Base-by-base conservation (phyloP, 2,113 vertebrate species). In the Todiramphus saurophagus region DNA sequence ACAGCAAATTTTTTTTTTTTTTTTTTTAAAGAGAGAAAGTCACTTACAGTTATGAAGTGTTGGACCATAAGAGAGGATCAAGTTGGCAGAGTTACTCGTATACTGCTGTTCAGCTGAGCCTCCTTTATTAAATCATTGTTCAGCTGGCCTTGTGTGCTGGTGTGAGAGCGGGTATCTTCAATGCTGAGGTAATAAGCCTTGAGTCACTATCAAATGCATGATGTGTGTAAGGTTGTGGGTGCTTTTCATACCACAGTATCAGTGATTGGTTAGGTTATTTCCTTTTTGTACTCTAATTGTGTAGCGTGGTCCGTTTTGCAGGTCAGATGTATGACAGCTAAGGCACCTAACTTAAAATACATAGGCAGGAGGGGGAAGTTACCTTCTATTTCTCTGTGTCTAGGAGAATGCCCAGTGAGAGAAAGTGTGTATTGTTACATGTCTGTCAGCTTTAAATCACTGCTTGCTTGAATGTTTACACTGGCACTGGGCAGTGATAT, bases 81-180 rank as follows among this genome's bases (percentile, higher is more conserved):
- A 67, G 91, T 97, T 98, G 97, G 96, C 94, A 96, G 85, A 87
- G 93, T 97, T 96, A 83, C 93, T 96, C 95, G 66, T 33, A 70
- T 83, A 59, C 70, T 2, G 2, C 82, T 85, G 78, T 95, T 97
- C 95, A 97, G 95, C 96, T 91, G 95, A 97, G 80, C 55, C 84
- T 96, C 73, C 89, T 96, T 96, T 97, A 97, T 97, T 98, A 97
- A 98, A 98, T 98, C 96, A 94, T 94, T 93, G 92, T 92, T 93
- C 90, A 93, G 90, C 95, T 93, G 94, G 85, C 96, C 66, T n/a
- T 97, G 96, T 97, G 90, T 94, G 96, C 69, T 90, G 81, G 58
- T 90, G 85, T 1, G 27, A 91, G n/a, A 75, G 87, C 73, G 59
- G 62, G 72, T 72, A 75, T 90, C 72, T 96, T 94, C 82, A 60